These are phyloP conservation scores for Caenorhabditis imperialis DNA, from an alignment of 2,888 invertebrate species.

Conservation along the genomic window DNA sequence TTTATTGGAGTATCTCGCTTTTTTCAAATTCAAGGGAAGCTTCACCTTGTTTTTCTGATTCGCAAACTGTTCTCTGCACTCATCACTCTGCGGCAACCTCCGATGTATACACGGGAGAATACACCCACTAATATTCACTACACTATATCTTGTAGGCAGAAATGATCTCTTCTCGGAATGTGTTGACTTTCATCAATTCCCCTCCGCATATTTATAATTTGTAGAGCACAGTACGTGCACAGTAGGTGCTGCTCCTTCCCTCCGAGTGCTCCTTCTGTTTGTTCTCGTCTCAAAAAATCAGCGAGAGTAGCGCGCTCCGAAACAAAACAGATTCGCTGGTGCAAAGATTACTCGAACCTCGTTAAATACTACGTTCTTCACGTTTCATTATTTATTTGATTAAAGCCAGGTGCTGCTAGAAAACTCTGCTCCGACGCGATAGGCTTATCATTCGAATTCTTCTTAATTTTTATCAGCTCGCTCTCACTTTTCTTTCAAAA, in stretches of 20 bases:
- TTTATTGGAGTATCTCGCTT: not conserved
- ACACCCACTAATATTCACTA: slow-evolving; percentile 23
- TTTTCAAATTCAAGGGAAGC: not conserved
- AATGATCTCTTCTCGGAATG: not conserved
- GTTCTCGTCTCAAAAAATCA: slow-evolving; percentile 51
- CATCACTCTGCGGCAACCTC: not conserved
- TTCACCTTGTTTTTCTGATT: not conserved
- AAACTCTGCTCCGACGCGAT: too few species aligned
- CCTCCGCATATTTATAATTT: slow-evolving; percentile 16
- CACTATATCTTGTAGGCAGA: slow-evolving; percentile 24
- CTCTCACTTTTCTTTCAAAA: not conserved
- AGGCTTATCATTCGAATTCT: too few species aligned
- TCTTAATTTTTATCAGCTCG: not conserved
- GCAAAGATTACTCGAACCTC: slow-evolving; percentile 43
- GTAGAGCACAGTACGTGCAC: slow-evolving; percentile 43
- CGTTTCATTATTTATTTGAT: slow-evolving; percentile 5
- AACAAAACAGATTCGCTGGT: slow-evolving; percentile 27
- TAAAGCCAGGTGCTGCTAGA: too few species aligned
- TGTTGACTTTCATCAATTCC: slow-evolving; percentile 1
- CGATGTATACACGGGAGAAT: slow-evolving; percentile 10
- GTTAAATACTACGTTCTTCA: slow-evolving; percentile 29
- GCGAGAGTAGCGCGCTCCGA: slow-evolving; percentile 15
- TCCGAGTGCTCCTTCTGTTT: slow-evolving; percentile 30
- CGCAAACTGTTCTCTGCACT: slow-evolving; percentile 7
- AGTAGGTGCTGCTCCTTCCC: slow-evolving; percentile 11